Percentiles rank a stretch among this genome's conserved stretches.
These are phyloP conservation scores for Parazoanthus atlanticus DNA, from an alignment of 92 coral and sea anemone genomes.

Conservation along the genomic window DNA sequence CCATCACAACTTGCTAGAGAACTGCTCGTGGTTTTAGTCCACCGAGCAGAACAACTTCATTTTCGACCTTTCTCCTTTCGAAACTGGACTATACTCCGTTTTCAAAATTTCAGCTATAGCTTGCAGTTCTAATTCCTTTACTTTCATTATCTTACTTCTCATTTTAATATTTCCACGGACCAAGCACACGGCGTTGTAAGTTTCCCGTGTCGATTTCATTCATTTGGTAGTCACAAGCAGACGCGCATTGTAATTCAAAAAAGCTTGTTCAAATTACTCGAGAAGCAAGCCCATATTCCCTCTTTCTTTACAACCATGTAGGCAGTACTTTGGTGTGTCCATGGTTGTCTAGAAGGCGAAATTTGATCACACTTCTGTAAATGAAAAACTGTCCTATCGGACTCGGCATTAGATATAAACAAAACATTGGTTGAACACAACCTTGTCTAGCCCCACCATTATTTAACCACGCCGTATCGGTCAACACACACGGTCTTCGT, in stretches of 20 bases:
- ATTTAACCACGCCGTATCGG: slow-evolving; percentile 16
- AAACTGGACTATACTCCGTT: not conserved
- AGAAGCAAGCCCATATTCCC: not conserved
- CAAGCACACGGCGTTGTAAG: not conserved
- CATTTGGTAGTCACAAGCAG: slow-evolving; percentile 6
- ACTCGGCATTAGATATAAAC: slow-evolving; percentile 16
- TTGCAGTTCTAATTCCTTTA: not conserved
- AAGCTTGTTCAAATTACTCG: no score
- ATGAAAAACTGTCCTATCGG: not conserved
- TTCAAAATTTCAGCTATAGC: not conserved
- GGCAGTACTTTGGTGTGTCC: not conserved
- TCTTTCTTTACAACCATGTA: not conserved
- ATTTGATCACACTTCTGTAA: not conserved
- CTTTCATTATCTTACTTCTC: not conserved
- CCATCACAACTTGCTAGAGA: not conserved
- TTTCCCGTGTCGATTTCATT: slow-evolving; percentile 9
- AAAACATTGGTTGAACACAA: slow-evolving; percentile 16
- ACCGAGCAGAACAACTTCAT: not conserved
- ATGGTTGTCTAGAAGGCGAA: not conserved
- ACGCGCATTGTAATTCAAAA: slow-evolving; percentile 8
- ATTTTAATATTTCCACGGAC: not conserved
- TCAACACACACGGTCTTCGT: not conserved
- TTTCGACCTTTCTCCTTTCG: not conserved
- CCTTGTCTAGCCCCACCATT: not conserved
- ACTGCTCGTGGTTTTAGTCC: not conserved